Conservation (phyloP, 2,797 vertebrate genomes). For the Rhyacichthys aspro region DNA sequence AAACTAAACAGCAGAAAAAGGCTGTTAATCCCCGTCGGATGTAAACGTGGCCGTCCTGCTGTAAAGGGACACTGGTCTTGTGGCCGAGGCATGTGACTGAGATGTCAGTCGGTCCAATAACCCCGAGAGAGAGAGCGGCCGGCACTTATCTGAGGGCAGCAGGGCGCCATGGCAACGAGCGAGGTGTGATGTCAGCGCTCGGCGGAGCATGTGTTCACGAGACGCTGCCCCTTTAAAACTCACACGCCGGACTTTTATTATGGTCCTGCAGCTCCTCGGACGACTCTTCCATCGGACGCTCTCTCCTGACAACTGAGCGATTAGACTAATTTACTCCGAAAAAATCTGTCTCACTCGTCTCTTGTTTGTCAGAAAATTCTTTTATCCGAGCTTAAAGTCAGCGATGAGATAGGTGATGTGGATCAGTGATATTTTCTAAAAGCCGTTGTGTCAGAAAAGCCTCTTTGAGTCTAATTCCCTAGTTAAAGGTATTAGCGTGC, state of each 20-base stretch:
- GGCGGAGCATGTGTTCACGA: slow-evolving; percentile 71
- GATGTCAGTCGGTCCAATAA: slow-evolving; percentile 64
- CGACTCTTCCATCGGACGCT: slow-evolving; percentile 14
- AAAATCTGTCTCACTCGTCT: slow-evolving; percentile 29
- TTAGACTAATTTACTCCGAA: slow-evolving; percentile 47
- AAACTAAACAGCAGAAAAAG: slow-evolving; percentile 15
- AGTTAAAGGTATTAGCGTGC: slow-evolving; percentile 71
- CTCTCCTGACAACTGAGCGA: slow-evolving; percentile 50
- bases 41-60: slow-evolving; percentile 33
- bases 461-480: slow-evolving; percentile 71
- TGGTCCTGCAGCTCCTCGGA: slow-evolving; percentile 34
- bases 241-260: slow-evolving; percentile 52
- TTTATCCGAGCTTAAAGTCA: slow-evolving; percentile 50
- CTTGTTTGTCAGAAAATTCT: slow-evolving; percentile 56
- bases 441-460: slow-evolving; percentile 65
- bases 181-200: slow-evolving; percentile 73
- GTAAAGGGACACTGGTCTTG: slow-evolving; percentile 31
- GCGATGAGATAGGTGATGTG: slow-evolving; percentile 64
- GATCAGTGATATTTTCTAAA: slow-evolving; percentile 63
- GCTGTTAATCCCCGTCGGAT: slow-evolving; percentile 51
- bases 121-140: slow-evolving; percentile 56
- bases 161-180: slow-evolving; percentile 71
- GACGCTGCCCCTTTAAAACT: slow-evolving; percentile 62
- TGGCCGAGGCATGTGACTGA: slow-evolving; percentile 65
- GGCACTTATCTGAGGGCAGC: slow-evolving; percentile 73